phyloP scores from a whole-genome alignment of 2,113 vertebrate species.

The Apistogramma diplotaenia region DNA sequence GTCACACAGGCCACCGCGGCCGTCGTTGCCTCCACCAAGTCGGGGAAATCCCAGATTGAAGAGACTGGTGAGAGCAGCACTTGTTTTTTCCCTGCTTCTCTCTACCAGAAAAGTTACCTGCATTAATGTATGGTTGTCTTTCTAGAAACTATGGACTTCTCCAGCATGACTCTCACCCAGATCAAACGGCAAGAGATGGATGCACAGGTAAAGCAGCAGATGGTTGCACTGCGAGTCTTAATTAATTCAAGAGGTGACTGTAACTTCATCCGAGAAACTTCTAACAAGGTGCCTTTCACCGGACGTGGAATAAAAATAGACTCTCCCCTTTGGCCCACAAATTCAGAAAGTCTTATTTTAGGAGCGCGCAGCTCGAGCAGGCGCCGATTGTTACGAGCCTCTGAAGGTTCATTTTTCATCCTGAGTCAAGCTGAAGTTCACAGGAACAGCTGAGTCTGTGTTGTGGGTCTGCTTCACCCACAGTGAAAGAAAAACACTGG shows the following conservation, averaged over 20 bases:
- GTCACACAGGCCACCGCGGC: conserved; percentile 90
- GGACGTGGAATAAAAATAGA: neutral
- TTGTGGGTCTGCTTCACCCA: neutral
- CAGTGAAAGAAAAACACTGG: conserved; percentile 29
- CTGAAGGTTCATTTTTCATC: neutral
- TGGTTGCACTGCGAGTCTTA: neutral
- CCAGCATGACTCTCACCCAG: conserved; percentile 93
- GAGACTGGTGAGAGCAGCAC: conserved; percentile 81
- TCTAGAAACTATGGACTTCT: conserved; percentile 95
- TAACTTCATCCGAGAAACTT: neutral
- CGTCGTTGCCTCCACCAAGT: conserved; percentile 93
- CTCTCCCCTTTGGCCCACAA: neutral
- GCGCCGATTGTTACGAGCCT: neutral
- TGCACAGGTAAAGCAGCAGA: conserved; percentile 83
- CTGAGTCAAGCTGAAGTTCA: neutral
- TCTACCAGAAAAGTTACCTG: neutral
- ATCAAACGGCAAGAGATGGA: conserved; percentile 99
- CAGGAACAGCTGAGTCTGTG: neutral
- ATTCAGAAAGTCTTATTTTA: neutral
- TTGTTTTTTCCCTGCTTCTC: neutral
- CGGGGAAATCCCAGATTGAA: conserved; percentile 91
- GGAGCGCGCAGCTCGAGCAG: neutral
- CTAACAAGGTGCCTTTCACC: neutral
- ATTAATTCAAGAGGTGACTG: neutral
- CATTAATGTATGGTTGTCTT: neutral